Evolutionary conservation across 2,888 invertebrate species (phyloP), one percentile per base, ranked within the genome.

Genomic region (Eugnorisma glareosa): DNA sequence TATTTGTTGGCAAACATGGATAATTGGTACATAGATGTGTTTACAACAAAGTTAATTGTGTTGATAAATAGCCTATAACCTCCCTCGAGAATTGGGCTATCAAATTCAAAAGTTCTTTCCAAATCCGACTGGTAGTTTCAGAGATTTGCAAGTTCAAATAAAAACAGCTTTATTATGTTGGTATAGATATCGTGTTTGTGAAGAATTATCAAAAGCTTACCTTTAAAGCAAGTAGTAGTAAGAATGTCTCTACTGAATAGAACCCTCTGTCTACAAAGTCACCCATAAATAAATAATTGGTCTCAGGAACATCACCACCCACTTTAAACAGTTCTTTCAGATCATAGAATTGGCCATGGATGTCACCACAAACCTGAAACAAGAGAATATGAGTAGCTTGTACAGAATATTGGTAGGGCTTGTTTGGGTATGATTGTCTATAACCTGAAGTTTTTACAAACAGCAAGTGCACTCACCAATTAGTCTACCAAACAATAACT

Each of bases 261-360:
- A 99, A 99, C 63, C 99, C 99, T 96, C 99, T 97, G 94, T 99
- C 99, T 18, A 99, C 99, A 97, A 99, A 99, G 95, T 99, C 99
- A 35, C 99, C 99, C 98, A 99, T 99, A 93, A 99, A 99, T 82
- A 99, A 97, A 94, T 99, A 99, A 96, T 99, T 99, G 85, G 99
- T 99, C 94, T 99, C 99, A 24, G 99, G 99, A 73, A 99, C 99
- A 97, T 99, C 99, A 37, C 99, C 99, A 63, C 99, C 99, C 40
- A 99, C 99, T 98, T 99, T 99, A 92, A 99, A 99, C 64, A 99
- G 96, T 94, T 99, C 99, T 94, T 99, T 99, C 67, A 99, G 97
- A 96, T 99, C 99, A 96, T 99, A 99, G 96, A 99, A 99, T 95
- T 99, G 99, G 18, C 99, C 99, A 94, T 99, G 99, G 87, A 99